phyloP scores from a whole-genome alignment of 2,797 vertebrate species.

The Prunella strophiata region DNA sequence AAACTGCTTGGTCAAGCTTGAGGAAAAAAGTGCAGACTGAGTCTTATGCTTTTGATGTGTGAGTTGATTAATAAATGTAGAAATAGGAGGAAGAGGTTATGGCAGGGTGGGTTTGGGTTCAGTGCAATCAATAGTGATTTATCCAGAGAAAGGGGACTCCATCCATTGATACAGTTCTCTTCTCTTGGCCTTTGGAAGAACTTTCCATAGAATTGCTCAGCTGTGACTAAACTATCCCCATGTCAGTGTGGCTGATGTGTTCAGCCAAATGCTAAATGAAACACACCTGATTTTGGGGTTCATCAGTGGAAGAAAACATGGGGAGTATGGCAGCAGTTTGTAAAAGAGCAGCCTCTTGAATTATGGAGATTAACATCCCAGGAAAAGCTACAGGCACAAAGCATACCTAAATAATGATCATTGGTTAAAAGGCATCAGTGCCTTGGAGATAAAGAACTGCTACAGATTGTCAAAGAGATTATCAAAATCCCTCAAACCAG shows the following conservation, averaged over 20 bases:
- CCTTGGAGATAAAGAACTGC: conserved; percentile 16
- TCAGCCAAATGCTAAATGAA: not conserved
- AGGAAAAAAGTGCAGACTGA: not conserved
- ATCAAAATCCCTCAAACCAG: conserved; percentile 42
- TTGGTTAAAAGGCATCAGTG: conserved; percentile 19
- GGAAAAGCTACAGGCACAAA: not conserved
- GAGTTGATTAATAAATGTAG: not conserved
- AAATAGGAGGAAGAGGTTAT: not conserved
- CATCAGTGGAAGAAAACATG: not conserved
- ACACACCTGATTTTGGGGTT: not conserved
- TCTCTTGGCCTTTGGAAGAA: not conserved
- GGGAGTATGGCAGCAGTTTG: not conserved
- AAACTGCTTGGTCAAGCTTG: not conserved
- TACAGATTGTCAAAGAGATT: conserved; percentile 20
- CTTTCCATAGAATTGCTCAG: not conserved
- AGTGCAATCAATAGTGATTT: not conserved
- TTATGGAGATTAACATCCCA: not conserved
- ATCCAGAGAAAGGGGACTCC: not conserved
- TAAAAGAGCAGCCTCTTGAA: not conserved
- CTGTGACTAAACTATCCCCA: not conserved
- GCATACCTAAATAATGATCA: not conserved
- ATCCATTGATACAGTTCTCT: not conserved
- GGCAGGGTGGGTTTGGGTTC: not conserved
- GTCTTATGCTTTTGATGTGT: not conserved
- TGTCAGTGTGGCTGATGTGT: not conserved